A percentile compares a stretch with the other conserved stretches of the same genome.
These are phyloP conservation scores for Balearica regulorum DNA, from an alignment of 2,797 vertebrate species.

Conservation along the genomic window DNA sequence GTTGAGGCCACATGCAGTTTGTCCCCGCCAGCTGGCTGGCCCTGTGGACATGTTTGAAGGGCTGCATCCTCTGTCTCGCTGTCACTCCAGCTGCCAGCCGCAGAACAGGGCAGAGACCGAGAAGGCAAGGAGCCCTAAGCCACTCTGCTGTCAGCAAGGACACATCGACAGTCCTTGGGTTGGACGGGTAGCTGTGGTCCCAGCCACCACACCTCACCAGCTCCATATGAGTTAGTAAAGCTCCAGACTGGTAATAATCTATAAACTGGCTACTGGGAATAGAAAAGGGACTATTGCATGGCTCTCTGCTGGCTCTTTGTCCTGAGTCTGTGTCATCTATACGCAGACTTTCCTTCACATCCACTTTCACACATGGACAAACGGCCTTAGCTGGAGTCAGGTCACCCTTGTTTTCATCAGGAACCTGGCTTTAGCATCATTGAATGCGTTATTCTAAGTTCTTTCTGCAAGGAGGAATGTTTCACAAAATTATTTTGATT, in stretches of 20 bases:
- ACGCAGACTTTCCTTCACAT: background rate
- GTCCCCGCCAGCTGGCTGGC: background rate
- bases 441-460: background rate
- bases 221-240: background rate
- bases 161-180: background rate
- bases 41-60: background rate
- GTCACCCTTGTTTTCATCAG: background rate
- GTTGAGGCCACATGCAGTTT: background rate
- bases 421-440: background rate
- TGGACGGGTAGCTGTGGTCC: background rate
- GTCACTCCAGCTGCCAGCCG: background rate
- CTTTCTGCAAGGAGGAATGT: background rate
- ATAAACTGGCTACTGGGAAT: background rate
- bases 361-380: background rate
- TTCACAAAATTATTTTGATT: background rate
- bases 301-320: background rate
- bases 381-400: background rate
- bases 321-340: background rate
- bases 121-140: background rate
- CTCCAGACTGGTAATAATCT: background rate
- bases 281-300: background rate
- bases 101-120: background rate
- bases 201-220: background rate
- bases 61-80: background rate
- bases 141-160: background rate